These are phyloP conservation scores for Eremobia ochroleuca DNA, from an alignment of 2,888 invertebrate genomes.

Conservation along the genomic window DNA sequence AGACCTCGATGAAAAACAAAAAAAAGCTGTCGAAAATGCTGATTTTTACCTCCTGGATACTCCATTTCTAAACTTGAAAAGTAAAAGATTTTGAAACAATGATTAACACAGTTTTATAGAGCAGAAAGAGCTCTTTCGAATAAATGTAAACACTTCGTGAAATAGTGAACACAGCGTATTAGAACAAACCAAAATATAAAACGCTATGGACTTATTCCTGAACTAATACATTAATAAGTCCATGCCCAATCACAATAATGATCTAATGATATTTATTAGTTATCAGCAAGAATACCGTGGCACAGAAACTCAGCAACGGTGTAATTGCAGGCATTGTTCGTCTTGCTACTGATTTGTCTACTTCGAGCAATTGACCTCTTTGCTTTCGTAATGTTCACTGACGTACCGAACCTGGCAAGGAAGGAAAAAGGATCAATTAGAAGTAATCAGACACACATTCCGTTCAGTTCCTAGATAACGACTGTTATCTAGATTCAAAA, in stretches of 20 bases:
- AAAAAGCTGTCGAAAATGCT: too few species aligned
- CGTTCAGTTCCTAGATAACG: slow-evolving; percentile 27
- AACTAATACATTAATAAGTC: slow-evolving; percentile 23
- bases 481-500: slow-evolving; percentile 30
- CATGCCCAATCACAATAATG: slow-evolving; percentile 55
- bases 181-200: too few species aligned
- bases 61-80: too few species aligned
- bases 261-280: slow-evolving; percentile 64
- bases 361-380: slow-evolving; percentile 54
- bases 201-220: too few species aligned
- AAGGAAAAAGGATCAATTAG: slow-evolving; percentile 44
- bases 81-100: too few species aligned
- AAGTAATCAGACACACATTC: slow-evolving; percentile 27
- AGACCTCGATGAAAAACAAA: too few species aligned
- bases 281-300: slow-evolving; percentile 65
- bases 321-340: slow-evolving; percentile 68
- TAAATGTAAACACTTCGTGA: too few species aligned
- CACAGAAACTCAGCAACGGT: slow-evolving; percentile 60
- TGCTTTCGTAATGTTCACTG: slow-evolving; percentile 47
- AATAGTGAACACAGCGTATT: too few species aligned
- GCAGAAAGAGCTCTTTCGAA: too few species aligned
- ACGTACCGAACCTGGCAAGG: slow-evolving; percentile 1
- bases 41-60: too few species aligned
- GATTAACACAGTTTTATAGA: too few species aligned
- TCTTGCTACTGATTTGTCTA: slow-evolving; percentile 53